Evolutionary conservation across 2,888 invertebrate species (phyloP).

Genomic region (Junonia oenone): DNA sequence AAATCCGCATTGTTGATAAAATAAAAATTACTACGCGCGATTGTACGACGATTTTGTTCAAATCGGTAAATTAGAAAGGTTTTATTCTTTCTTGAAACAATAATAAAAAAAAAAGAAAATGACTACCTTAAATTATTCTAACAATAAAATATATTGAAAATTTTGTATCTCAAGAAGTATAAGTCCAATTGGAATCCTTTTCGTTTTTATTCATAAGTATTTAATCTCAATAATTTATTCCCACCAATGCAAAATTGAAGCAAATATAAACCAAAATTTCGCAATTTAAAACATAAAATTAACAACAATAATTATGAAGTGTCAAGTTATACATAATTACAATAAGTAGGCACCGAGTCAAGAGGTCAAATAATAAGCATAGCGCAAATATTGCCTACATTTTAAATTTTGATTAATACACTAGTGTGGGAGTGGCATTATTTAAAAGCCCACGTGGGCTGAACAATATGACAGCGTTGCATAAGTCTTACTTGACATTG

Average conservation of each 20-base stretch:
- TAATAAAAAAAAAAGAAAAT: no score
- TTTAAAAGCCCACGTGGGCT: conserved; percentile 49
- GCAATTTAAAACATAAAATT: neutral
- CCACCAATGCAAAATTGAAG: neutral
- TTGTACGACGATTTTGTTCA: neutral
- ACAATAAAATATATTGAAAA: no score
- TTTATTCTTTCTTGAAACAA: no score
- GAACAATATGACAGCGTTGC: conserved; percentile 49
- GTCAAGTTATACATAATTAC: neutral
- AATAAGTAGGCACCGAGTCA: conserved; percentile 13
- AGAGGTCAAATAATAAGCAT: conserved; percentile 24
- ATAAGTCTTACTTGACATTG: conserved; percentile 40
- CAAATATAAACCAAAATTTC: no score
- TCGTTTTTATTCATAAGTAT: no score
- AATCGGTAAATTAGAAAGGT: no score
- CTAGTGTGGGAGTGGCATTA: conserved; percentile 35
- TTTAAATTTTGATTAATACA: conserved; percentile 33
- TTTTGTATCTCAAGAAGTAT: no score
- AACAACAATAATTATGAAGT: conserved; percentile 4
- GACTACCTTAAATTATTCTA: no score
- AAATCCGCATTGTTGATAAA: neutral
- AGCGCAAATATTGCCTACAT: conserved; percentile 16
- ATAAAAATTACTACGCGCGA: neutral
- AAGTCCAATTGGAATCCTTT: no score
- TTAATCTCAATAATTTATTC: neutral